Percentiles rank a stretch among this genome's conserved stretches.
Conservation (phyloP, 1,140 invertebrate genomes). For the Pseudobourletiella spinata region DNA sequence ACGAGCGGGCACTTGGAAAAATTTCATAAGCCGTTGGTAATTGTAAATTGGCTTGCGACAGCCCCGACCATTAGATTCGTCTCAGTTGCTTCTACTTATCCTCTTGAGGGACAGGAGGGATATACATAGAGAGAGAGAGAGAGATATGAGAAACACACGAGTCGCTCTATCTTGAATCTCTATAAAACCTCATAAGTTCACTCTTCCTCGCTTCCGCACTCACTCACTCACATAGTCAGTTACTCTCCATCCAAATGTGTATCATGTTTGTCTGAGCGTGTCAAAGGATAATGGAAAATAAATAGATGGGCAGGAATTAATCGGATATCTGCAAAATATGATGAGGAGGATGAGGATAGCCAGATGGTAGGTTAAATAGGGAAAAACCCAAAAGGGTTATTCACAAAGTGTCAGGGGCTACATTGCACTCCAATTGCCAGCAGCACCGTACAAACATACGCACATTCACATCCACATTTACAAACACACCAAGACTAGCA, state of each 20-base stretch:
- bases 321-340: background rate
- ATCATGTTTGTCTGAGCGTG: background rate
- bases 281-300: conserved; percentile 2
- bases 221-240: no score
- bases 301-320: conserved; percentile 7
- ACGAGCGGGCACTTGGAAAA: conserved; percentile 6
- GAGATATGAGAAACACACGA: no score
- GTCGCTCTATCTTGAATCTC: no score
- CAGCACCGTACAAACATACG: background rate
- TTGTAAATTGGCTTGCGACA: conserved; percentile 4
- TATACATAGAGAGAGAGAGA: no score
- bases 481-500: no score
- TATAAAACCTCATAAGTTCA: no score
- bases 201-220: background rate
- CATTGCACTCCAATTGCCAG: no score
- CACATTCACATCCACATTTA: background rate
- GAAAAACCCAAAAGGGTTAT: background rate
- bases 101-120: no score
- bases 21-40: background rate
- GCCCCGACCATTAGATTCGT: conserved; percentile 6
- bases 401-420: no score
- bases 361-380: conserved; percentile 4
- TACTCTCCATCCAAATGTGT: no score
- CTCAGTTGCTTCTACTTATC: conserved; percentile 3
- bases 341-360: conserved; percentile 1